Percentiles rank a stretch among this genome's conserved stretches.
phyloP scores from a whole-genome alignment of 2,797 vertebrate species.

The Gadopsis marmoratus region DNA sequence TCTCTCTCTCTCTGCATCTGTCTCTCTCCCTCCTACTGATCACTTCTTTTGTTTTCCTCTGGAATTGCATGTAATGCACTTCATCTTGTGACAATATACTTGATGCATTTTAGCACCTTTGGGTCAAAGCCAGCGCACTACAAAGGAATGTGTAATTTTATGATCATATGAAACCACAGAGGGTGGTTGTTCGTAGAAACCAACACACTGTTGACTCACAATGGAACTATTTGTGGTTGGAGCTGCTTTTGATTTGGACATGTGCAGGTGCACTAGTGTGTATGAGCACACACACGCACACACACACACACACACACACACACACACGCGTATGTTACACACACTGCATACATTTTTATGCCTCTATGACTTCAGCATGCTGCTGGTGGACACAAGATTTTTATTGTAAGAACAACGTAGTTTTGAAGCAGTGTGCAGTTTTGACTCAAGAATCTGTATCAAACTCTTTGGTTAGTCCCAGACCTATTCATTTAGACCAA shows the following conservation, averaged over 20 bases:
- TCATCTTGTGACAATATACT: constrained; percentile 40
- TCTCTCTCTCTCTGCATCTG: too few species aligned
- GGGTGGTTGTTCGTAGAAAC: constrained; percentile 59
- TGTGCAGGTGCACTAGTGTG: constrained; percentile 64
- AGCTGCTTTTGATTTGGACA: constrained; percentile 76
- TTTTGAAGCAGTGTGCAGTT: too few species aligned
- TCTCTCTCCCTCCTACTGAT: constrained; percentile 36
- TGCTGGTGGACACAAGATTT: constrained; percentile 44
- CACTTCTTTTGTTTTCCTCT: constrained; percentile 33
- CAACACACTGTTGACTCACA: constrained; percentile 66
- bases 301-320: too few species aligned
- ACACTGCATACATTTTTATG: constrained; percentile 11
- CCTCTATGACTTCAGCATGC: constrained; percentile 52
- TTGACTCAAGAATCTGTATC: constrained; percentile 10
- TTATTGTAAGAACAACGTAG: too few species aligned
- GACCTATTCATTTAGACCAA: not conserved
- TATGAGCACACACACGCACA: not conserved
- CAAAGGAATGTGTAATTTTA: constrained; percentile 75
- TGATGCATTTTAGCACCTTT: constrained; percentile 47
- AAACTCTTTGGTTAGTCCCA: not conserved
- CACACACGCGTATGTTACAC: constrained; percentile 1
- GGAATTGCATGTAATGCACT: constrained; percentile 31
- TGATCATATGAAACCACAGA: constrained; percentile 64
- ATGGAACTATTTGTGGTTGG: constrained; percentile 72
- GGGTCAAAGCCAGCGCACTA: constrained; percentile 52